Conservation (phyloP, 1,140 invertebrate genomes). For the Lepidurus packardi region DNA sequence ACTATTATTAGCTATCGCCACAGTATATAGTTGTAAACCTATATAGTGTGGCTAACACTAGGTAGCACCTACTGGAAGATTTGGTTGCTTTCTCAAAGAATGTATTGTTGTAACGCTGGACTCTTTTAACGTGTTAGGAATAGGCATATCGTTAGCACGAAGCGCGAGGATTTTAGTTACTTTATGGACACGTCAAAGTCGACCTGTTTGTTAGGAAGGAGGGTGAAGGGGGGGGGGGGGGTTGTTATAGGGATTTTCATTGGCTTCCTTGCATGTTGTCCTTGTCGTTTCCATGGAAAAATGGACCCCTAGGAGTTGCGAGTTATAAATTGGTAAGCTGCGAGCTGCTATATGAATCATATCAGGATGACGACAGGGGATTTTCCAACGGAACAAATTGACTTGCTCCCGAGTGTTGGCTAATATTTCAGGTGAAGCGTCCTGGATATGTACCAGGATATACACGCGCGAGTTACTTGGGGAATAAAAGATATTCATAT, state of each 20-base stretch:
- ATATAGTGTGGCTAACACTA: too few relatives aligned
- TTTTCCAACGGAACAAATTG: conserved; percentile 5
- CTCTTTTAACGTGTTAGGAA: conserved; percentile 7
- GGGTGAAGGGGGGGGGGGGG: neutral
- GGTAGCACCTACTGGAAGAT: too few relatives aligned
- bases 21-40: too few relatives aligned
- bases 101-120: neutral
- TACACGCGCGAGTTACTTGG: too few relatives aligned
- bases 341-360: conserved; percentile 15
- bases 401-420: neutral
- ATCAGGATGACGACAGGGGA: conserved; percentile 13
- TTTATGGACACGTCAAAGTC: conserved; percentile 1
- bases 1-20: too few relatives aligned
- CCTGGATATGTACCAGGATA: too few relatives aligned
- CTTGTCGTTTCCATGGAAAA: conserved; percentile 18
- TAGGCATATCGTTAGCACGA: neutral
- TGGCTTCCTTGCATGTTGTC: conserved; percentile 12
- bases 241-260: conserved; percentile 1
- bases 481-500: too few relatives aligned
- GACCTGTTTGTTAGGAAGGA: conserved; percentile 10
- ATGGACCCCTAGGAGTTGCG: neutral
- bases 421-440: neutral
- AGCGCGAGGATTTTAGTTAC: conserved; percentile 2
- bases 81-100: neutral
- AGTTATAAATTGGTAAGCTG: conserved; percentile 1